These are phyloP conservation scores for Gobionotothen gibberifrons DNA, from an alignment of 2,797 vertebrate species.

Conservation along the genomic window DNA sequence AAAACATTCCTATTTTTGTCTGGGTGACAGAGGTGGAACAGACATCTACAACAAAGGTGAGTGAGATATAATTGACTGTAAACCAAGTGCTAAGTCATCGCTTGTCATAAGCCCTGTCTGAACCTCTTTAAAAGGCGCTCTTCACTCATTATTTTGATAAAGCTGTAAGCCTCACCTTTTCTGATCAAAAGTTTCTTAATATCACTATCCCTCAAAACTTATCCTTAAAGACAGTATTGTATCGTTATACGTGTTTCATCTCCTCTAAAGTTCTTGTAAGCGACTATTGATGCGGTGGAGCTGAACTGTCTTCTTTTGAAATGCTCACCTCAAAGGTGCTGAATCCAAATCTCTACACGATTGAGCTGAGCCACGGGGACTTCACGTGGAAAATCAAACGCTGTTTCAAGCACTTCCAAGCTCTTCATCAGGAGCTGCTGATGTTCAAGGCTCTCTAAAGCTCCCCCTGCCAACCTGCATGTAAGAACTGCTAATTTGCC, in stretches of 20 bases:
- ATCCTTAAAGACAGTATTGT: slow-evolving; percentile 63
- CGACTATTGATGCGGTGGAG: slow-evolving; percentile 60
- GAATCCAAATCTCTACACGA: slow-evolving; percentile 77
- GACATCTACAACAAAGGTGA: slow-evolving; percentile 68
- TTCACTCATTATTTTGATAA: slow-evolving; percentile 62
- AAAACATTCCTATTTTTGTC: slow-evolving; percentile 73
- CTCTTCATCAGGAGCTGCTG: slow-evolving; percentile 75
- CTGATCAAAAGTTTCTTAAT: slow-evolving; percentile 70
- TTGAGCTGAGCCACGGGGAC: slow-evolving; percentile 75
- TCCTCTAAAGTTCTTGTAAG: slow-evolving; percentile 67
- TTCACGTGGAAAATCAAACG: slow-evolving; percentile 80
- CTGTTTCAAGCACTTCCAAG: slow-evolving; percentile 78
- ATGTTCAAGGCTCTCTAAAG: slow-evolving; percentile 79
- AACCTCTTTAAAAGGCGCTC: slow-evolving; percentile 52
- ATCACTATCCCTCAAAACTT: slow-evolving; percentile 62
- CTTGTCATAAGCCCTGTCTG: slow-evolving; percentile 55
- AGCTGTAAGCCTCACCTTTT: slow-evolving; percentile 54
- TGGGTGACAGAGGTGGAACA: slow-evolving; percentile 69
- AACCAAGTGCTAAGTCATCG: slow-evolving; percentile 53
- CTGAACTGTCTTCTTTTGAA: slow-evolving; percentile 71
- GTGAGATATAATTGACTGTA: slow-evolving; percentile 66
- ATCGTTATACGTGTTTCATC: slow-evolving; percentile 59
- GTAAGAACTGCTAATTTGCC: slow-evolving; percentile 71
- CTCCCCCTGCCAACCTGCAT: slow-evolving; percentile 72
- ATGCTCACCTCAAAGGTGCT: slow-evolving; percentile 72